phyloP scores from a whole-genome alignment of 2,797 vertebrate genomes.

The Tragopan temminckii region DNA sequence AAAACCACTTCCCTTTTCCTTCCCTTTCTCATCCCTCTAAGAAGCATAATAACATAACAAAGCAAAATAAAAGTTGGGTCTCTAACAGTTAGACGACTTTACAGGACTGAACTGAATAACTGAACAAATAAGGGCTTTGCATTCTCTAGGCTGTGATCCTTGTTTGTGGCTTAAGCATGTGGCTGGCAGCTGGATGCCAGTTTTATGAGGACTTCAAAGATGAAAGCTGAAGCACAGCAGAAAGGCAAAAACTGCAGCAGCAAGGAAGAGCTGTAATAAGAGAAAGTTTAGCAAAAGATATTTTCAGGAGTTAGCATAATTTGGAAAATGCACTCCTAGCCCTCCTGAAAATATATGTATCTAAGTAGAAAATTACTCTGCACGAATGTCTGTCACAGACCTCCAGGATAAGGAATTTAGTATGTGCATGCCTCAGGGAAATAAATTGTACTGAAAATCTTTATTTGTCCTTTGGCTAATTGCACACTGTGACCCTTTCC shows the following conservation, averaged over 20 bases:
- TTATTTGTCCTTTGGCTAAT: background rate
- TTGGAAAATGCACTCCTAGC: background rate
- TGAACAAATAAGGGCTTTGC: background rate
- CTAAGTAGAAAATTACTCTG: background rate
- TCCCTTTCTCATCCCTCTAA: background rate
- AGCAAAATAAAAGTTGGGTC: background rate
- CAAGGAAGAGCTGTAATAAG: background rate
- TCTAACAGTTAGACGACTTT: background rate
- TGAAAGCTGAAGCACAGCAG: background rate
- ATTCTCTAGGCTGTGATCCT: background rate
- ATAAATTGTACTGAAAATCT: background rate
- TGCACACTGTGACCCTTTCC: background rate
- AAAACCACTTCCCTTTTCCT: background rate
- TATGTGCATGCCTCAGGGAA: background rate
- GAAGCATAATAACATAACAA: background rate
- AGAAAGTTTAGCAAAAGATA: background rate
- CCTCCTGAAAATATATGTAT: background rate
- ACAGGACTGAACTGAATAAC: background rate
- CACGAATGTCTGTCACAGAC: background rate
- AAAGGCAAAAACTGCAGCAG: background rate
- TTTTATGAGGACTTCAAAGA: background rate
- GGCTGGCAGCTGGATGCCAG: background rate
- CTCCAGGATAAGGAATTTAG: background rate
- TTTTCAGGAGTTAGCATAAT: background rate
- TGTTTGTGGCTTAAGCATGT: background rate